Evolutionary conservation across 2,888 invertebrate species (phyloP).

Genomic region (Drosophila niveifrons): DNA sequence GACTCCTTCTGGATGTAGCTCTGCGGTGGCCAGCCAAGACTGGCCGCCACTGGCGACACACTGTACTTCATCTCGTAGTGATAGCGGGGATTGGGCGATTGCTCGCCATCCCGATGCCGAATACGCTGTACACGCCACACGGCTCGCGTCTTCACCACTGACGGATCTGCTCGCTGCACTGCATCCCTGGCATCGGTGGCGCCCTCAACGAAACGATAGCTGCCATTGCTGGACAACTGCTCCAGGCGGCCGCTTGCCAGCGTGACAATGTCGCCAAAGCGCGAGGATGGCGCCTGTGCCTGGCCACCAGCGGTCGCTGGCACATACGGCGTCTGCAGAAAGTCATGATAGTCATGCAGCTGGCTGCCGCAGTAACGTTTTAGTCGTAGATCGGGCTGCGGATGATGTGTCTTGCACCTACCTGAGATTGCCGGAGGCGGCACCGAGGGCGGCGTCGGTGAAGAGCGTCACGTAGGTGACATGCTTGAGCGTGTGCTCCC

Average conservation of each 20-base stretch:
- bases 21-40: conserved; percentile 57
- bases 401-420: conserved; percentile 37
- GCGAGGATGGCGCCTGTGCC: conserved; percentile 37
- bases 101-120: conserved; percentile 87
- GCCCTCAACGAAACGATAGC: conserved; percentile 87
- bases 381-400: neutral
- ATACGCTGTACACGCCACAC: conserved; percentile 90
- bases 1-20: conserved; percentile 88
- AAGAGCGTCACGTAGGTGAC: conserved; percentile 88
- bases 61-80: conserved; percentile 90
- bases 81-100: conserved; percentile 75
- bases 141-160: conserved; percentile 86
- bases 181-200: conserved; percentile 15
- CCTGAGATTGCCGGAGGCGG: conserved; percentile 81
- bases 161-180: conserved; percentile 45
- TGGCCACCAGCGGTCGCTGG: conserved; percentile 43
- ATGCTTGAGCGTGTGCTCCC: conserved; percentile 90
- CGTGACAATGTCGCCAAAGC: conserved; percentile 88
- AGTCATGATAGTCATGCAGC: conserved; percentile 80
- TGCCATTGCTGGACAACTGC: conserved; percentile 84
- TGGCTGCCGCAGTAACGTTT: conserved; percentile 45
- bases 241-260: conserved; percentile 89
- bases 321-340: conserved; percentile 79
- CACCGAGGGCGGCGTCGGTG: conserved; percentile 73
- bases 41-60: conserved; percentile 86